Base-by-base conservation (phyloP, 1,140 invertebrate genomes). In the Araneus ventricosus region DNA sequence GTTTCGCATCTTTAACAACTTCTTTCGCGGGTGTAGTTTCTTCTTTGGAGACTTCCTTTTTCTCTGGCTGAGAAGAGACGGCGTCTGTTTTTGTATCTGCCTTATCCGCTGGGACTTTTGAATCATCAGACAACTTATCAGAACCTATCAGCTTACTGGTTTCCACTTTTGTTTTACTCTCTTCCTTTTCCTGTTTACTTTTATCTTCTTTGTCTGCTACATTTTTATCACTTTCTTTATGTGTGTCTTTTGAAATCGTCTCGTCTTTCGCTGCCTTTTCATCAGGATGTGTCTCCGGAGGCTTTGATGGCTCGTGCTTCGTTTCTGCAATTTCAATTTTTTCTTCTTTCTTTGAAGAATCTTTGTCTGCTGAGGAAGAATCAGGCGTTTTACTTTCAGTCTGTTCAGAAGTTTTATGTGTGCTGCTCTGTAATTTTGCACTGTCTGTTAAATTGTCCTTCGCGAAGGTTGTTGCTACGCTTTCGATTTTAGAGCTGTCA, bases 361-460 rank as follows among this genome's bases (percentile, higher is more conserved):
- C 84, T 59, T 86, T 61, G 14, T 59, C 52, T 3, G 14, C 22
- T 22, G 6, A 24, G 10, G 70, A 75, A 24, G 27, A 57, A 20
- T 34, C 70, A 22, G 14, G 14, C 3, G 14, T 34, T 27, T 45
- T 2, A 34, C 27, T 59, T 67, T 88, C 61, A 24, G 3, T 4
- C 22, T 70, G 37, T 63, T 91, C 80, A n/a, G 30, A 22, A 57
- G 30, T 67, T 84, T 91, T 91, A 61, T 45, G 79, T 5, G n/a
- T 39, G 30, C 63, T 75, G 27, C 34, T 91, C 80, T 90, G 70
- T 10, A 93, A 22, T 61, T 93, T 93, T 22, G 91, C 91, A 79
- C 91, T 93, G 34, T 93, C 91, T 59, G 91, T 93, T 93, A 93
- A 80, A 30, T 93, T 93, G 37, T 87, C 91, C 10, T 45, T 41